phyloP scores from a whole-genome alignment of 1,140 invertebrate genomes.

The Neodiprion virginianus region DNA sequence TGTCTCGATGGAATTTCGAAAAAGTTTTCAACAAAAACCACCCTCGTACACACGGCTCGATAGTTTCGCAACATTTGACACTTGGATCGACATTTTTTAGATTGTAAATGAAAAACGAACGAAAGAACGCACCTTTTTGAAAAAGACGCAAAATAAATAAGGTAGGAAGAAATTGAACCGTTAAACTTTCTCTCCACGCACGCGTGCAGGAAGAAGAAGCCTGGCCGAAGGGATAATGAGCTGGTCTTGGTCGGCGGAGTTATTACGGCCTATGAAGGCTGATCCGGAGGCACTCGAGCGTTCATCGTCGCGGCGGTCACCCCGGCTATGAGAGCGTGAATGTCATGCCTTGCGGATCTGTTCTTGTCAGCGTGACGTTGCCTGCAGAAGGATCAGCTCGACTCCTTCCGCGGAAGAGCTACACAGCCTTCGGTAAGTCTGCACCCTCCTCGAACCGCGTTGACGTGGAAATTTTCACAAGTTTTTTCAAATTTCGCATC shows the following conservation, averaged over 20 bases:
- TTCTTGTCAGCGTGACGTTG: conserved; percentile 30
- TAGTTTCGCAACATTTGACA: too few relatives aligned
- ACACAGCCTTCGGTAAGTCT: not conserved
- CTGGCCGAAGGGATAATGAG: not conserved
- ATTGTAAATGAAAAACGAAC: too few relatives aligned
- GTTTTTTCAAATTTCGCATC: not conserved
- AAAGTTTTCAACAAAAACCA: too few relatives aligned
- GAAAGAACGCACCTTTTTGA: too few relatives aligned
- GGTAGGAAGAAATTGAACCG: too few relatives aligned
- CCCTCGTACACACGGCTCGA: too few relatives aligned
- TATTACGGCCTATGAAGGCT: not conserved
- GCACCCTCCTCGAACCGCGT: too few relatives aligned
- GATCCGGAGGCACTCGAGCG: not conserved
- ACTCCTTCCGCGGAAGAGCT: not conserved
- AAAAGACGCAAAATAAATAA: too few relatives aligned
- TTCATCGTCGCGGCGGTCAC: conserved; percentile 23
- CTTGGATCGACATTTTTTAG: too few relatives aligned
- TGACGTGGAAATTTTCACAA: not conserved
- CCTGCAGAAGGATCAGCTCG: conserved; percentile 8
- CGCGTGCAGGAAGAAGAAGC: too few relatives aligned
- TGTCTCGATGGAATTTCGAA: too few relatives aligned
- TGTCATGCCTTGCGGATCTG: conserved; percentile 37
- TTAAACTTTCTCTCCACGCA: too few relatives aligned
- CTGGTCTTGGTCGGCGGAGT: not conserved
- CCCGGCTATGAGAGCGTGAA: conserved; percentile 53